Percentiles rank a stretch among this genome's conserved stretches.
phyloP scores from a whole-genome alignment of 2,113 vertebrate genomes.

The Geococcyx californianus region DNA sequence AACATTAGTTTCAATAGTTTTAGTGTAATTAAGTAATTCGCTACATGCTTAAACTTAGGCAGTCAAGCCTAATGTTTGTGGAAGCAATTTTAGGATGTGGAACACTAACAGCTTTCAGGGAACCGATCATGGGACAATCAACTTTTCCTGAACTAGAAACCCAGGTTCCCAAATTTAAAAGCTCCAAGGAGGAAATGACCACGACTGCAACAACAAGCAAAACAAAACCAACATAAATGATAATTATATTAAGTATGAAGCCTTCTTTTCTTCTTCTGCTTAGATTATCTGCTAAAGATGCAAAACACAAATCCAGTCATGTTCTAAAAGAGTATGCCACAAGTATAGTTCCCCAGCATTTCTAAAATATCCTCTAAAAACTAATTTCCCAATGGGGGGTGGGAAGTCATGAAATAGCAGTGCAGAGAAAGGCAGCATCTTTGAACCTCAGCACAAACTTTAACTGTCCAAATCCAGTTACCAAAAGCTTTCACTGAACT shows the following conservation, averaged over 20 bases:
- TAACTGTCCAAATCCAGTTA: background rate
- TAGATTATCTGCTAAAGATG: background rate
- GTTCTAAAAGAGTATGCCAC: background rate
- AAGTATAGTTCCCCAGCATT: background rate
- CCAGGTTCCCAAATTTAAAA: background rate
- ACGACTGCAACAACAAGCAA: background rate
- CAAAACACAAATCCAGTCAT: background rate
- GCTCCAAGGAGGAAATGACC: background rate
- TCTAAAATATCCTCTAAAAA: background rate
- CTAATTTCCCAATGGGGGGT: fast-evolving
- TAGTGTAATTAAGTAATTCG: background rate
- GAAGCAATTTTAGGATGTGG: background rate
- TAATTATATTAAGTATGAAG: background rate
- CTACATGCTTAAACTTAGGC: background rate
- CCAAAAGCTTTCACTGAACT: background rate
- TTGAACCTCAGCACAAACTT: background rate
- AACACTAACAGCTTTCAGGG: background rate
- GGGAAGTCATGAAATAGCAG: background rate
- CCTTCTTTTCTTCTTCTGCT: background rate
- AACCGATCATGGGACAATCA: background rate
- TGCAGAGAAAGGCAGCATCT: background rate
- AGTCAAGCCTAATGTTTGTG: constrained; percentile 11
- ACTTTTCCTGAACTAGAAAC: background rate
- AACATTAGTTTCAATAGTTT: background rate
- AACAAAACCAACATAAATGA: background rate